Base-by-base conservation (phyloP, 1,140 invertebrate species). In the Tetragnatha versicolor region DNA sequence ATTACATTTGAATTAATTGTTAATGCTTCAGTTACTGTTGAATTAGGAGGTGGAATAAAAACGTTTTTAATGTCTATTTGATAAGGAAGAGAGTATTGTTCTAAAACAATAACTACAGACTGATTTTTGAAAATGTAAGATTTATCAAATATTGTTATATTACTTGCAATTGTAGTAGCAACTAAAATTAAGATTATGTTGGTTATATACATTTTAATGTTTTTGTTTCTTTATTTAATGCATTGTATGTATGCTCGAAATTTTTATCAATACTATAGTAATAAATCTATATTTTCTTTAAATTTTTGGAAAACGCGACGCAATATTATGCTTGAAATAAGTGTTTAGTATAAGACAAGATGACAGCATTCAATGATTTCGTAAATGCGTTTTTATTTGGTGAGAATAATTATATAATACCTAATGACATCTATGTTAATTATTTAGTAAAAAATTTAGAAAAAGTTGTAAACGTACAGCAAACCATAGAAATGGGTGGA, bases 221-320 rank as follows among this genome's bases (percentile, higher is more conserved):
- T 27, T 66, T 47, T 66, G 6, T 47, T 66, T 31, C 63, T 66
- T 31, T 66, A 66, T 27, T 17, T 66, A 66, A 47, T 29, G 22
- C 22, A 66, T 31, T 66, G 63, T 29, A n/a, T 47, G n/a, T 29
- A 31, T 3, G 7, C 9, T 4, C 10, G 63, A 14, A 66, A 31
- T 66, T 66, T 66, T 29, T 31, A 45, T 29, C 2, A 31, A 17
- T 66, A 66, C 20, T 66, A 66, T 66, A 47, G 37, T 2, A 25
- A 42, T 6, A 2, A 3, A 25, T 9, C 45, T 27, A 47, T 31
- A 29, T 66, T 66, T 47, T 29, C 63, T 10, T 66, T 66, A 2
- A 66, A 66, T 47, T 47, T 37, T 47, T 47, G 17, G 22, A 66
- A 66, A n/a, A n/a, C n/a, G n/a, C n/a, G n/a, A n/a, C n/a, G n/a